Conservation (phyloP, 2,113 vertebrate genomes). For the Ramphastos sulfuratus region DNA sequence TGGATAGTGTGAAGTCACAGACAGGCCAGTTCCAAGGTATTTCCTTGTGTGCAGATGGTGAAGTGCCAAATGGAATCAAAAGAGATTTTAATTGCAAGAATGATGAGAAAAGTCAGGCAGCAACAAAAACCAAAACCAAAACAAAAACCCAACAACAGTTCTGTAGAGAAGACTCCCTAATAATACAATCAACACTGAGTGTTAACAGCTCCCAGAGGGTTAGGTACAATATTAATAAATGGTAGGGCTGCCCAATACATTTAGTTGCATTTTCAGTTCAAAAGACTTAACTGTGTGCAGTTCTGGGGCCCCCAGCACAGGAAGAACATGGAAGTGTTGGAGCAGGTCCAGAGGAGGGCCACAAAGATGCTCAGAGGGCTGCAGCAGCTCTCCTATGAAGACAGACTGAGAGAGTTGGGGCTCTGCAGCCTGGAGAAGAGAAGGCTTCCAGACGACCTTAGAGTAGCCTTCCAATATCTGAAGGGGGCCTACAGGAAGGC, state of each 20-base stretch:
- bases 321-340: no score
- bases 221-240: neutral
- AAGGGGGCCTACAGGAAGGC: no score
- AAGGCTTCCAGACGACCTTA: no score
- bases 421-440: no score
- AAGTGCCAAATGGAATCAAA: constrained; percentile 39
- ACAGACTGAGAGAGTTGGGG: no score
- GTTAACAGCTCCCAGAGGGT: neutral
- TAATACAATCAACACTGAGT: neutral
- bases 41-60: constrained; percentile 29
- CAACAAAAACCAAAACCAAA: neutral
- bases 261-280: neutral
- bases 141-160: neutral
- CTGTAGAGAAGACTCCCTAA: neutral
- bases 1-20: constrained; percentile 24
- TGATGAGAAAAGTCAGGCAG: neutral
- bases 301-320: no score
- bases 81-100: constrained; percentile 40
- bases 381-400: no score
- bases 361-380: no score
- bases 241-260: neutral
- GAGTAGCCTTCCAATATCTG: no score
- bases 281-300: neutral
- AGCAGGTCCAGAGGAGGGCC: no score
- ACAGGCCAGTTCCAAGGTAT: neutral